Percentiles rank a stretch among this genome's conserved stretches.
Conservation (phyloP, 2,113 vertebrate species). For the Periophthalmodon schlosseri region DNA sequence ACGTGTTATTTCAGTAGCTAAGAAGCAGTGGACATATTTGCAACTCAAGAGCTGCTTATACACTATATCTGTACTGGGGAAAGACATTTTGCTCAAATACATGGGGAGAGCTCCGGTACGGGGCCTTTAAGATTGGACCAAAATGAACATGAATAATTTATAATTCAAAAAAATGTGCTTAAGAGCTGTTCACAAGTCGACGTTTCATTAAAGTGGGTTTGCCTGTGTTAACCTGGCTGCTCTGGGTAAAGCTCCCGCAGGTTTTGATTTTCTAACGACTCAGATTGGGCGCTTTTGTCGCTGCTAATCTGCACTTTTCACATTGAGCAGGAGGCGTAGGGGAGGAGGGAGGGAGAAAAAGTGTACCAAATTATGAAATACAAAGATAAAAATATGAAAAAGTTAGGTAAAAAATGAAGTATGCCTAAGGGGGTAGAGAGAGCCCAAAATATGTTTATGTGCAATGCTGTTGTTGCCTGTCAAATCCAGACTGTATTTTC, state of each 20-base stretch:
- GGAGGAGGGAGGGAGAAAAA: not conserved
- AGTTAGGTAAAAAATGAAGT: not conserved
- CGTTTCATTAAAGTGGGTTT: conserved; percentile 53
- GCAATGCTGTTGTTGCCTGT: not conserved
- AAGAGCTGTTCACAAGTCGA: not conserved
- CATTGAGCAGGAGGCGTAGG: not conserved
- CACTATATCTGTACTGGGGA: too few relatives aligned
- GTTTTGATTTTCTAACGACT: conserved; percentile 45
- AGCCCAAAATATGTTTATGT: not conserved
- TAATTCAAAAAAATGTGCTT: not conserved
- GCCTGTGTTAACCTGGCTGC: conserved; percentile 51
- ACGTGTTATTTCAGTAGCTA: too few relatives aligned
- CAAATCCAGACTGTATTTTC: too few relatives aligned
- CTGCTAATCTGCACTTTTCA: conserved; percentile 29
- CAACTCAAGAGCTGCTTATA: too few relatives aligned
- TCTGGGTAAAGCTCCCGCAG: conserved; percentile 29
- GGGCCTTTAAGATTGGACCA: not conserved
- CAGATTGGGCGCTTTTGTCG: conserved; percentile 28
- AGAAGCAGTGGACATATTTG: too few relatives aligned
- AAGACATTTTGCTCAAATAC: too few relatives aligned
- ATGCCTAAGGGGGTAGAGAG: not conserved
- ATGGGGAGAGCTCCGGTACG: too few relatives aligned
- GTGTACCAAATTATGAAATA: conserved; percentile 14
- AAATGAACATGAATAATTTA: not conserved
- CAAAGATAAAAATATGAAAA: conserved; percentile 12